Evolutionary conservation across 1,140 invertebrate genomes (phyloP), one percentile per base, ranked within the genome.

Genomic region (Ceratoteleas bidentatus): DNA sequence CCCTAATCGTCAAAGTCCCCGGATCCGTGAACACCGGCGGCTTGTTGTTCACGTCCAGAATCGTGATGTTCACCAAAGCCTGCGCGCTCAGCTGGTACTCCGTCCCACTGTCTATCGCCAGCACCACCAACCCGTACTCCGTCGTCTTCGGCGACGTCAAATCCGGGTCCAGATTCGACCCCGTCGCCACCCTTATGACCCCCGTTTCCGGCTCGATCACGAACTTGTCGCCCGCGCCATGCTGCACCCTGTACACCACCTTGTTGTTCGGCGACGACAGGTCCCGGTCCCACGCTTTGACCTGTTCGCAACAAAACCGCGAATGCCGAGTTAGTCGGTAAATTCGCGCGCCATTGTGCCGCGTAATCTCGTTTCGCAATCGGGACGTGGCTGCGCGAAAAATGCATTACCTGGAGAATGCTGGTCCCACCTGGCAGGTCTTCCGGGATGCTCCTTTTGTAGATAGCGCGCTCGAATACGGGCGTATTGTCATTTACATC

Each of bases 21-120:
- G 95, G 94, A 57, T 96, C 94, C 0, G 92, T 83, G 47, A 98
- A 94, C 7, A 94, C 89, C 0, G 97, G 97, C 0, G 94, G 92
- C 88, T 98, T 98, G 86, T 98, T 98, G 86, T 98, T 98, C 0
- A 98, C 96, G 90, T 98, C 97, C 9, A 95, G 93, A 65, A 98
- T 96, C 0, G 94, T 94, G 6, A 99, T 96, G 84, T 97, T 96
- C 0, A 98, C 96, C 0, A 94, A 91, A 7, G 95, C 94, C 3
- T 94, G 92, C 0, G 94, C 93, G 50, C 94, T 94, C 86, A 96
- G 95, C 32, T 96, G 94, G 14, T 94, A 94, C 9, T 97, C 96
- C 47, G 97, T 94, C 6, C 96, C 97, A 11, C 97, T 97, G 89
- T 98, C 97, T 38, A 98, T 91, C 0, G 97, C 97, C 14, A 95